A percentile compares a stretch with the other conserved stretches of the same genome.
Conservation (phyloP, 2,888 invertebrate genomes). For the Ormyrus rosae region DNA sequence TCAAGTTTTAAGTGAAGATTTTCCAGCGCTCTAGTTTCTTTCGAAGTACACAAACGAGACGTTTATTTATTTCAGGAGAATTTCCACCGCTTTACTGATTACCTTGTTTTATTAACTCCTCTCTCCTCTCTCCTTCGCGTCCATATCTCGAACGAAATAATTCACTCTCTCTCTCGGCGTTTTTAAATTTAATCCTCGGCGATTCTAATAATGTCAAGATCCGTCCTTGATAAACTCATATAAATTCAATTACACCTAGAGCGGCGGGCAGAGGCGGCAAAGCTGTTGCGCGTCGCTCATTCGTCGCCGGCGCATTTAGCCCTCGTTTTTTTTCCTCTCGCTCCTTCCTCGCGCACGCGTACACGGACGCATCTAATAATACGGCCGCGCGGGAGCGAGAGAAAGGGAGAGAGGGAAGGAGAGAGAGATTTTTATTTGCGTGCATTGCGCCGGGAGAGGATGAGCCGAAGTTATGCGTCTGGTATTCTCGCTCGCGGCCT, state of each 20-base stretch:
- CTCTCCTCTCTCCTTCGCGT: too few relatives aligned
- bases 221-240: neutral
- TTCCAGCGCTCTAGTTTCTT: constrained; percentile 12
- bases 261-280: constrained; percentile 56
- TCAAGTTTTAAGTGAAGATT: constrained; percentile 28
- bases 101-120: neutral
- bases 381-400: neutral
- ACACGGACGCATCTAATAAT: constrained; percentile 45
- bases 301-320: constrained; percentile 41
- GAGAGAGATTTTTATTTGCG: too few relatives aligned
- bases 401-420: too few relatives aligned
- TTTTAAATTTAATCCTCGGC: too few relatives aligned
- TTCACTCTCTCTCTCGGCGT: neutral
- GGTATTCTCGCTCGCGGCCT: constrained; percentile 22
- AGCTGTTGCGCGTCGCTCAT: constrained; percentile 58
- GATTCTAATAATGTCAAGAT: too few relatives aligned
- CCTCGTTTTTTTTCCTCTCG: constrained; percentile 33
- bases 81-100: too few relatives aligned
- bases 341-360: constrained; percentile 4
- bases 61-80: neutral
- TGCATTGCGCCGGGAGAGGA: constrained; percentile 1
- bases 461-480: constrained; percentile 33
- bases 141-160: too few relatives aligned
- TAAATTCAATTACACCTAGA: constrained; percentile 62
- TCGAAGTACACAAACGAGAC: neutral